Base-by-base conservation (phyloP, 2,797 vertebrate genomes). In the Rhodeus uyekii region DNA sequence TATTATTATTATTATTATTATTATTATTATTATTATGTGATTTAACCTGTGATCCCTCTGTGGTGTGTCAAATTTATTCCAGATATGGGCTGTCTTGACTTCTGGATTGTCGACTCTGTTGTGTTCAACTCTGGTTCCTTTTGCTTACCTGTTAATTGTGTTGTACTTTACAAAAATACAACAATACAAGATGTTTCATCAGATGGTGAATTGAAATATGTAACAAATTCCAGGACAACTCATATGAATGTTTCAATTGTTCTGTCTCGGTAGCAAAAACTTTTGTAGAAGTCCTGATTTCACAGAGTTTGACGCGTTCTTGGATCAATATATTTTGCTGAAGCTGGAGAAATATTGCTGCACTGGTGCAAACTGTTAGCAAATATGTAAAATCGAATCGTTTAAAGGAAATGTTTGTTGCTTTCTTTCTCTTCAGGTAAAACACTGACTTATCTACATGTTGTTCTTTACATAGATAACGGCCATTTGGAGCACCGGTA, bases 31-130 rank as follows among this genome's bases (percentile, higher is more conserved):
- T n/a, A n/a, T n/a, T n/a, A n/a, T n/a, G 38, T 67, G 0, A 10
- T 22, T 76, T 76, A 39, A 82, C 86, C 79, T 76, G 60, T 50
- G 71, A 55, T 42, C 61, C 61, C 78, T 36, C 61, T 24, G 72
- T 19, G 38, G 38, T 44, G 61, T 75, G 64, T 61, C 38, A 82
- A 39, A 60, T 58, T 76, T 32, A 69, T 68, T 76, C 63, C 7
- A n/a, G 64, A 73, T 72, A 63, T 50, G 44, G 60, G 27, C 29
- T 60, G 48, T 60, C 64, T 76, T 76, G 38, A 58, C 46, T 46
- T 76, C 50, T 46, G n/a, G 10, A 55, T 64, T 50, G 24, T 73
- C 0, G 16, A 64, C 19, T 27, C 10, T 34, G 69, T 53, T 81
- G 53, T 63, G 22, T 29, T 13, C 24, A 65, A 46, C 16, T 14